Evolutionary conservation across 2,113 vertebrate species (phyloP).

Genomic region (Asarcornis scutulata): DNA sequence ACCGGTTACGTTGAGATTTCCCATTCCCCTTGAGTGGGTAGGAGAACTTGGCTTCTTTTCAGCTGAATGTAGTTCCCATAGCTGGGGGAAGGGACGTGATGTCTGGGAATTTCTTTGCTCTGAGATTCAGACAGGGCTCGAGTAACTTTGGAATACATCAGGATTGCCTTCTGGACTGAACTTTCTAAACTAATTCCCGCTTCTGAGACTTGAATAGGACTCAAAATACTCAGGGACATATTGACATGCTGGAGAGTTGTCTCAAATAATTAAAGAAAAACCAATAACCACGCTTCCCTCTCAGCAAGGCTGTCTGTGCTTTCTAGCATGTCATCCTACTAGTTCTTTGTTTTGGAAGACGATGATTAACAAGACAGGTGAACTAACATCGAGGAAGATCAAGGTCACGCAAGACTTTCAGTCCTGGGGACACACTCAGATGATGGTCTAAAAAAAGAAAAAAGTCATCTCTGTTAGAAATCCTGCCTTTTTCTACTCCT

Average conservation of each 20-base stretch:
- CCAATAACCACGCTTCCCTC: not conserved
- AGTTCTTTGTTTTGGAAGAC: not conserved
- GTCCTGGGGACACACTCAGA: not conserved
- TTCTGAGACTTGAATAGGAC: not conserved
- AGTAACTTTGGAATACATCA: not conserved
- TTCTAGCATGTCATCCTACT: not conserved
- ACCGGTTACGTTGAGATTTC: not conserved
- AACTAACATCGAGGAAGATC: not conserved
- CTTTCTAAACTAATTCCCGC: not conserved
- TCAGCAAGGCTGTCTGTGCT: not conserved
- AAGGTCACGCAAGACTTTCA: not conserved
- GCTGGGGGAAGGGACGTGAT: not conserved
- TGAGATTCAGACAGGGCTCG: not conserved
- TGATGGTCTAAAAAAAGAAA: not conserved
- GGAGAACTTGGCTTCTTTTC: slow-evolving; percentile 58
- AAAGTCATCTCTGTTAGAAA: not conserved
- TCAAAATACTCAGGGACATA: not conserved
- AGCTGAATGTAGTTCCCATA: slow-evolving; percentile 6
- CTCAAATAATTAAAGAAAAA: not conserved
- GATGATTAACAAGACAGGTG: not conserved
- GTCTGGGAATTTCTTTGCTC: slow-evolving; percentile 40
- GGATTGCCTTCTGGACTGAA: not conserved
- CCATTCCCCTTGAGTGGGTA: slow-evolving; percentile 24
- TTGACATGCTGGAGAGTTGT: not conserved
- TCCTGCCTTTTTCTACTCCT: not conserved